Evolutionary conservation across 2,113 vertebrate species (phyloP).

Genomic region (Otis tarda): DNA sequence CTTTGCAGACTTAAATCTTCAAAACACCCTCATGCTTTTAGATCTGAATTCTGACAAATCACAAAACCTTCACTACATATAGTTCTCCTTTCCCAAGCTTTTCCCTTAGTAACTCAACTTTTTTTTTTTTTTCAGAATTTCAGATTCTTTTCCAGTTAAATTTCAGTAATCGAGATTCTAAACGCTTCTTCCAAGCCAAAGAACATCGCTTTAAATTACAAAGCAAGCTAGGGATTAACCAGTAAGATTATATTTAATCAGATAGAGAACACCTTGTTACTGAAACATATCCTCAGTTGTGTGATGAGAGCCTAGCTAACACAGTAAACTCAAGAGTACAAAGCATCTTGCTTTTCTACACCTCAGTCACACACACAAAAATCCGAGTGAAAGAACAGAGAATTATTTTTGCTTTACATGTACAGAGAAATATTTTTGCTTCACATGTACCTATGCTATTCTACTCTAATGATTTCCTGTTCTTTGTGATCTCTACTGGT

Average conservation of each 20-base stretch:
- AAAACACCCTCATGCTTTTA: not conserved
- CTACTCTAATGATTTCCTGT: not conserved
- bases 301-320: not conserved
- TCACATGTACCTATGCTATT: not conserved
- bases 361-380: not conserved
- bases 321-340: not conserved
- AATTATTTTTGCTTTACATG: not conserved
- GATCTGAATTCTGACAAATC: not conserved
- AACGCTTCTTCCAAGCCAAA: not conserved
- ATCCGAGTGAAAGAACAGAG: not conserved
- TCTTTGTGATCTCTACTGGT: not conserved
- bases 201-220: not conserved
- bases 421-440: not conserved
- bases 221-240: not conserved
- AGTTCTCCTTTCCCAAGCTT: not conserved
- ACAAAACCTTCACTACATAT: not conserved
- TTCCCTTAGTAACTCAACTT: not conserved
- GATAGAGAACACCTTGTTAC: not conserved
- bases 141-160: not conserved
- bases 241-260: not conserved
- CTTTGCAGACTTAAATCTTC: not conserved
- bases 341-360: not conserved
- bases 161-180: not conserved
- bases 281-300: not conserved
- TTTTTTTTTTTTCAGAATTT: not conserved